phyloP scores from a whole-genome alignment of 2,888 invertebrate genomes.

The Stenurella melanura region DNA sequence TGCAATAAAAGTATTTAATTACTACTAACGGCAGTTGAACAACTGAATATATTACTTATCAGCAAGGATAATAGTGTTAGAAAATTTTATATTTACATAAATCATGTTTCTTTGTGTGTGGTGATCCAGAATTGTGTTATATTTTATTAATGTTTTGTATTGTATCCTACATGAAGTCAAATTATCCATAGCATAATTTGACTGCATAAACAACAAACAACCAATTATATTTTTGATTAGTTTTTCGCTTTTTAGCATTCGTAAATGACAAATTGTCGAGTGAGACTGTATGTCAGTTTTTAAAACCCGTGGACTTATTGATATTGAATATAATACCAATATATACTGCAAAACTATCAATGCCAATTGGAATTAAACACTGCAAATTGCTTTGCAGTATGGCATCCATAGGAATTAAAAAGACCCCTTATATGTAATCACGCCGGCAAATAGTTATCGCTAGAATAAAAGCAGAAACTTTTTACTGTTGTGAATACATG shows the following conservation, averaged over 20 bases:
- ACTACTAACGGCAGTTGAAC: no score
- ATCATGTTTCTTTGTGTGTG: not conserved
- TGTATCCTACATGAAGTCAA: not conserved
- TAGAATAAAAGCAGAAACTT: not conserved
- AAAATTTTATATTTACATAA: not conserved
- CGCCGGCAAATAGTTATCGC: not conserved
- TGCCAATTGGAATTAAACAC: no score
- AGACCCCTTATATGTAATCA: no score
- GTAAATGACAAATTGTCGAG: not conserved
- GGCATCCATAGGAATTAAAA: no score
- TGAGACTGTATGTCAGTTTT: not conserved
- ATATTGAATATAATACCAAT: no score
- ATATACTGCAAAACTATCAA: no score
- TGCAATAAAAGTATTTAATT: no score
- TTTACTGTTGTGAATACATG: not conserved
- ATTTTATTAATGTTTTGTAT: not conserved
- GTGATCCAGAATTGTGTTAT: constrained; percentile 25
- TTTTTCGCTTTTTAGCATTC: not conserved
- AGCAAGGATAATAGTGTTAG: not conserved
- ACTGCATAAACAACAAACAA: not conserved
- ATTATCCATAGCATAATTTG: not conserved
- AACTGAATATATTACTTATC: no score
- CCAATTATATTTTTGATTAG: not conserved
- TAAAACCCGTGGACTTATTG: no score
- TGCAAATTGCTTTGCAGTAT: no score